Percentiles rank a stretch among this genome's conserved stretches.
These are phyloP conservation scores for Drosophila helvetica DNA, from an alignment of 2,888 invertebrate species.

Conservation along the genomic window DNA sequence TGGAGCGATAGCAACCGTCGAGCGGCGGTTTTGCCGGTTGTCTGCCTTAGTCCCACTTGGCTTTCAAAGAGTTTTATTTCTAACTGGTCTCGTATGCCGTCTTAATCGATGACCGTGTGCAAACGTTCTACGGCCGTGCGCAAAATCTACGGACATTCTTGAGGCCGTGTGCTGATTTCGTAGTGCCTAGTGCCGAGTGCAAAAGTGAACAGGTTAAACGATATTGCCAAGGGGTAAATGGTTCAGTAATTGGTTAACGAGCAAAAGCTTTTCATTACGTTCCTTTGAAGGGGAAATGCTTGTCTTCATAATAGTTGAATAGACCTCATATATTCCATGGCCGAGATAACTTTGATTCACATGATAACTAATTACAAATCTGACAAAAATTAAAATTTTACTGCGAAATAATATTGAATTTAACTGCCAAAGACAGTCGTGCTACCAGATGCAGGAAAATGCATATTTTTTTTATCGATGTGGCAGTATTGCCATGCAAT, in stretches of 20 bases:
- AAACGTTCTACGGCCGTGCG: conserved; percentile 58
- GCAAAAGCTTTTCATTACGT: conserved; percentile 14
- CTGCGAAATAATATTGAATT: not conserved
- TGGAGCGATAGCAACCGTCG: conserved; percentile 59
- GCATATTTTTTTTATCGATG: not conserved
- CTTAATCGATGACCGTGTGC: conserved; percentile 53
- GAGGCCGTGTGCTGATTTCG: conserved; percentile 59
- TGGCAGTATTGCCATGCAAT: not conserved
- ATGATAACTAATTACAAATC: not conserved
- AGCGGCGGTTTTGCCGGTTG: conserved; percentile 42
- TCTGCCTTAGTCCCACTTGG: conserved; percentile 63
- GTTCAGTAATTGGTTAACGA: conserved; percentile 46
- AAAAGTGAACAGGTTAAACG: conserved; percentile 42
- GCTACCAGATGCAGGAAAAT: not conserved
- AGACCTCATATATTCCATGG: not conserved
- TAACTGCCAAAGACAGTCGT: not conserved
- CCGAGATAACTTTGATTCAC: not conserved
- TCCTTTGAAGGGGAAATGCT: not conserved
- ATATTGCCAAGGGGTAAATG: conserved; percentile 50
- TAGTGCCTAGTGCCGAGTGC: conserved; percentile 57
- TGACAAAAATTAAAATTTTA: not conserved
- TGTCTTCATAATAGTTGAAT: not conserved
- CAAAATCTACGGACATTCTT: conserved; percentile 64
- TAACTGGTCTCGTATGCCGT: conserved; percentile 48
- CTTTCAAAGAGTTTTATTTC: conserved; percentile 65